Evolutionary conservation across 2,888 invertebrate genomes (phyloP), one percentile per base, ranked within the genome.

Genomic region (Mimumesa dahlbomi): DNA sequence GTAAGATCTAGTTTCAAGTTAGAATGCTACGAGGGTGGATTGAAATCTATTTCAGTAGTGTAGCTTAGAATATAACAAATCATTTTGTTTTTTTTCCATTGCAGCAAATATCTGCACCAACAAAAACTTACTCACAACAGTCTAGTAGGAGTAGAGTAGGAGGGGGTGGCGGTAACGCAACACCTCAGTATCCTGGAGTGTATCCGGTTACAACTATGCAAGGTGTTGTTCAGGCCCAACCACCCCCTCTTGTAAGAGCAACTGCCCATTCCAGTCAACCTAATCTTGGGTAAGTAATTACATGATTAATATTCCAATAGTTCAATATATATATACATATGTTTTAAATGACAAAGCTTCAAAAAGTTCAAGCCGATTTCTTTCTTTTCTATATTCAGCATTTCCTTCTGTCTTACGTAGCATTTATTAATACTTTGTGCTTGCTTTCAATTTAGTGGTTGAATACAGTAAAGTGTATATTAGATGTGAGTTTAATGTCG

Each of bases 181-280:
- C 85, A 63, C 66, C 82, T 42, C 88, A 85, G 75, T 88, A 88
- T 76, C 85, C 87, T 69, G 82, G 84, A 54, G 87, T 87, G 58
- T 89, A 88, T 77, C 87, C 89, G 42, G 85, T 85, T 59, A 87
- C 88, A 61, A 85, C 87, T 6, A 88, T 87, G 82, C 90, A 86
- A 81, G 81, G 85, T 78, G 84, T 86, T 71, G 87, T 83, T 77
- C 85, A 87, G 64, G 87, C 88, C 63, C 89, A 87, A 82, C 91
- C 90, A 84, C 91, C 91, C 78, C 91, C 92, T 77, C 89, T 92
- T 75, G 90, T 92, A 74, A 88, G 92, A 87, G 90, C 91, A 49
- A 90, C 91, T 36, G 89, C 89, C 76, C 88, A 89, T 76, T 84
- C 88, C 78, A 89, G 85, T 82, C 88, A 88, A 83, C 87, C 90